These are phyloP conservation scores for Podarcis raffonei DNA, from an alignment of 2,113 vertebrate species.

Conservation along the genomic window DNA sequence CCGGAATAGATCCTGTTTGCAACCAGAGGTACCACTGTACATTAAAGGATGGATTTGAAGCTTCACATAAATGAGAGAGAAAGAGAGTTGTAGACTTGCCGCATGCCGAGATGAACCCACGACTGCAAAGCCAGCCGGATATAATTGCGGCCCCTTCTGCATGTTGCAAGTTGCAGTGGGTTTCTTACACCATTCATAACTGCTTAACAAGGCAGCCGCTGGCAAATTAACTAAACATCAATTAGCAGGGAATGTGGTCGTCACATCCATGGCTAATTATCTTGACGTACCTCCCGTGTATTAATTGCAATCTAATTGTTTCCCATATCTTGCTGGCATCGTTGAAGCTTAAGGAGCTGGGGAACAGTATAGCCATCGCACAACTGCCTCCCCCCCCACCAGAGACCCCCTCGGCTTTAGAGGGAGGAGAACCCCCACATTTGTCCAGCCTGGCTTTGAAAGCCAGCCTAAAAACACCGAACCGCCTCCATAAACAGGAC, in stretches of 20 bases:
- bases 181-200: slow-evolving; percentile 39
- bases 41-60: not conserved
- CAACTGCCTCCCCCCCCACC: not conserved
- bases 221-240: slow-evolving; percentile 69
- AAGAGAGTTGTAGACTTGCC: not conserved
- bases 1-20: accelerated
- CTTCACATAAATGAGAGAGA: too few species aligned
- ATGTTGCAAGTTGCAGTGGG: not conserved
- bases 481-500: not conserved
- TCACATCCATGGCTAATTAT: slow-evolving; percentile 57
- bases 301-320: slow-evolving; percentile 51
- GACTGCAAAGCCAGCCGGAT: accelerated
- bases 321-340: slow-evolving; percentile 30
- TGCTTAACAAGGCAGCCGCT: slow-evolving; percentile 39
- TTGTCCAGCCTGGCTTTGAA: not conserved
- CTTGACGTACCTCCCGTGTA: slow-evolving; percentile 41
- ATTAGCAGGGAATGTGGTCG: slow-evolving; percentile 52
- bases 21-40: too few species aligned
- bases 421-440: not conserved
- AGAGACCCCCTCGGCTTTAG: not conserved
- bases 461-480: not conserved
- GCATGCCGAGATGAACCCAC: accelerated
- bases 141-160: not conserved
- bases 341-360: slow-evolving; percentile 27
- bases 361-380: not conserved